phyloP scores from a whole-genome alignment of 2,113 vertebrate species.

The Steatornis caripensis region DNA sequence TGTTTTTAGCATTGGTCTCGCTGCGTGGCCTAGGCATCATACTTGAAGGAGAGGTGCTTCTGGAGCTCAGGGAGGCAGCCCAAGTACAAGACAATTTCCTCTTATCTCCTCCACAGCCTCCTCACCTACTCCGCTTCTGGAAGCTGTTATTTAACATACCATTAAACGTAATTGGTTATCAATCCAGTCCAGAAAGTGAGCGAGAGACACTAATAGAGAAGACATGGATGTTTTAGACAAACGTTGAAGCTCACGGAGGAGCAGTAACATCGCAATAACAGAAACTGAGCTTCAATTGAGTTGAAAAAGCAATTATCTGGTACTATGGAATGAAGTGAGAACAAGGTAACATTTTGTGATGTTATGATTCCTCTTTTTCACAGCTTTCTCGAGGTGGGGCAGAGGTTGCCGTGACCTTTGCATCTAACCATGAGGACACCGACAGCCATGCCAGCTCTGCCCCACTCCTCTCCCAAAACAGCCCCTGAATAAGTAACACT shows the following conservation, averaged over 20 bases:
- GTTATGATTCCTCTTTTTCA: background rate
- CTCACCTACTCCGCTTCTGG: background rate
- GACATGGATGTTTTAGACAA: slow-evolving; percentile 8
- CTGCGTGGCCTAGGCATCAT: background rate
- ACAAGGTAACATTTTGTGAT: background rate
- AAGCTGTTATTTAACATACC: slow-evolving; percentile 2
- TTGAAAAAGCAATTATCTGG: slow-evolving; percentile 44
- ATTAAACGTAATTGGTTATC: background rate
- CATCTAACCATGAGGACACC: background rate
- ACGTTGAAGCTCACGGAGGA: background rate
- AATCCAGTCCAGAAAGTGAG: background rate
- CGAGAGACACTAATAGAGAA: background rate
- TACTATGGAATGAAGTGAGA: slow-evolving; percentile 6
- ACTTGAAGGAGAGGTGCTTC: background rate
- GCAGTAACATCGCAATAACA: background rate
- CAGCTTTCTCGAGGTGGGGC: background rate
- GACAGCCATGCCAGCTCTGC: background rate
- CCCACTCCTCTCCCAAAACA: background rate
- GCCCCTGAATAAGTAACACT: rapidly evolving
- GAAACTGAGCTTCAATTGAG: slow-evolving; percentile 26
- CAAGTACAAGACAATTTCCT: background rate
- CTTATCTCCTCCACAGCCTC: background rate
- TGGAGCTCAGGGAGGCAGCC: background rate
- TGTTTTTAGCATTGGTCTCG: background rate
- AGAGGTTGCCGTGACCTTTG: background rate